Base-by-base conservation (phyloP, 2,113 vertebrate genomes). In the Gnathonemus longibarbis region DNA sequence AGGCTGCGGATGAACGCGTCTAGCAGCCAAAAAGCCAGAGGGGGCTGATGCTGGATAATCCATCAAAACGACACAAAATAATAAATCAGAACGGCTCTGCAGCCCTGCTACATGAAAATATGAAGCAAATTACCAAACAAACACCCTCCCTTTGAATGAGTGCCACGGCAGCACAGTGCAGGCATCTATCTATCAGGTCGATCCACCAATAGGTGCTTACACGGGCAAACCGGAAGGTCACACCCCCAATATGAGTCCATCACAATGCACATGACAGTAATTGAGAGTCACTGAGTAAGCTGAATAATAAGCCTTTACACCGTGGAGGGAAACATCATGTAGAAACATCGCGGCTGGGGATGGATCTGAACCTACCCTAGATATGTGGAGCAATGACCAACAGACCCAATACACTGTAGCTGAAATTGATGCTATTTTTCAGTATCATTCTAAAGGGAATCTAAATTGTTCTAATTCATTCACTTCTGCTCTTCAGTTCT, bases 91-190 rank as follows among this genome's bases (percentile, higher is more conserved):
- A 9, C 50, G 3, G 85, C 85, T 48, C 48, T 49, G 83, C 45
- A 48, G 83, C 21, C 58, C 46, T n/a, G 84, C 5, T 27, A 86
- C 48, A 86, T 49, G 46, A 15, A 86, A 86, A 86, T 86, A n/a
- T n/a, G 84, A 86, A 27, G 84, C n/a, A 50, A 86, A 49, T 86
- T 50, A 24, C 84, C 84, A 50, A 86, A 49, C 46, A 85, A 50
- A 86, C 45, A 48, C 46, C 24, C 3, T 86, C 48, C 84, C 84
- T 86, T 0, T 5, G 84, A n/a, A 86, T n/a, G 24, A 86, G 0
- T 10, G 27, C 9, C 1, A 50, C 46, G 1, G 45, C 3, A 48
- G 24, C 84, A 49, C 84, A 7, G 24, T 2, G 35, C 74, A 42
- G 35, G 4, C 4, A 39, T 19, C 74, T 42, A 17, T 39, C 70